Evolutionary conservation across 2,797 vertebrate species (phyloP).

Genomic region (Enteromius viviparus): DNA sequence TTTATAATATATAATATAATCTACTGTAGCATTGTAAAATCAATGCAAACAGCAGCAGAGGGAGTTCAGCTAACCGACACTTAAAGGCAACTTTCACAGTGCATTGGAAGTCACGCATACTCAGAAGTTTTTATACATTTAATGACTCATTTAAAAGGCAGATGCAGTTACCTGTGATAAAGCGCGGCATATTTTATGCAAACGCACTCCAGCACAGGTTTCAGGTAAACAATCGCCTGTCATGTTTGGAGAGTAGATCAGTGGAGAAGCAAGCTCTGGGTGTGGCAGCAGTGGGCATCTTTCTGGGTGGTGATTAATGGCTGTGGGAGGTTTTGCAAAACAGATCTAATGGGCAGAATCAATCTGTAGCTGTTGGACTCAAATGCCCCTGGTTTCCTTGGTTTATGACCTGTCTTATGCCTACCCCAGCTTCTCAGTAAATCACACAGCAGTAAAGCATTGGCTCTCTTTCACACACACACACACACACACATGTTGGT

Average conservation of each 20-base stretch:
- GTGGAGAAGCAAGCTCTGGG: constrained; percentile 26
- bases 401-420: constrained; percentile 50
- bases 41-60: background rate
- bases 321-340: constrained; percentile 44
- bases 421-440: constrained; percentile 44
- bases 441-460: constrained; percentile 45
- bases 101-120: background rate
- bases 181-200: background rate
- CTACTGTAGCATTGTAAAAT: background rate
- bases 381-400: constrained; percentile 29
- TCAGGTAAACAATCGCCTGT: constrained; percentile 7
- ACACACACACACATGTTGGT: background rate
- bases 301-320: constrained; percentile 53
- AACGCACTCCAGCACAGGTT: constrained; percentile 14
- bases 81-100: background rate
- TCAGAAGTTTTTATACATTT: background rate
- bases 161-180: background rate
- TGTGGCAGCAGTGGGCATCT: constrained; percentile 42
- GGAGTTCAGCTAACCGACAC: background rate
- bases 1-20: background rate
- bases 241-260: constrained; percentile 32
- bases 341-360: constrained; percentile 41
- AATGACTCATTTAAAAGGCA: constrained; percentile 6
- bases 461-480: background rate
- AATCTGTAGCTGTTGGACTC: constrained; percentile 49